Percentiles rank a stretch among this genome's conserved stretches.
Evolutionary conservation across 2,113 vertebrate genomes (phyloP).

Genomic region (Xiphorhynchus elegans): DNA sequence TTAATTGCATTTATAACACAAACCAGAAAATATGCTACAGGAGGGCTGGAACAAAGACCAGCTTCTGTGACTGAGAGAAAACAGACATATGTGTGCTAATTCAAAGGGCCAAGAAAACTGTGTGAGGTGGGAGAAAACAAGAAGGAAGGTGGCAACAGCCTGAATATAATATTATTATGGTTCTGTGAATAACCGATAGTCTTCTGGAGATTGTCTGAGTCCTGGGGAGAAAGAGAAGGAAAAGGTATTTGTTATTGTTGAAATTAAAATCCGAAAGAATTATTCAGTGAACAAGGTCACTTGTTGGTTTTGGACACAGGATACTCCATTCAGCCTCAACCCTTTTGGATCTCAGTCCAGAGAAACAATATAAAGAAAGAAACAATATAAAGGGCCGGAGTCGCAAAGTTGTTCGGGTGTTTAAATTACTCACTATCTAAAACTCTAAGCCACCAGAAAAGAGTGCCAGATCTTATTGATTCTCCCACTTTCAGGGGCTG

Average conservation of each 20-base stretch:
- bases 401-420: not conserved
- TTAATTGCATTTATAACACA: slow-evolving; percentile 13
- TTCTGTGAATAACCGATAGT: not conserved
- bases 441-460: not conserved
- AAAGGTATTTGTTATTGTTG: not conserved
- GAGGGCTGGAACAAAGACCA: not conserved
- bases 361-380: not conserved
- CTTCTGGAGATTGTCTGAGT: not conserved
- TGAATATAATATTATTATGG: not conserved
- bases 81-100: not conserved
- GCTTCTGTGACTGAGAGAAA: slow-evolving; percentile 5
- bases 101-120: not conserved
- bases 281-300: not conserved
- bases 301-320: not conserved
- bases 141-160: not conserved
- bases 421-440: not conserved
- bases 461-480: not conserved
- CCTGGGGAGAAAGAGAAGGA: not conserved
- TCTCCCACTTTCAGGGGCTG: not conserved
- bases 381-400: not conserved
- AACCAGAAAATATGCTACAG: not conserved
- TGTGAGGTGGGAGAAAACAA: not conserved
- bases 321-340: not conserved
- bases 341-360: not conserved
- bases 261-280: not conserved